Conservation (phyloP, 2,113 vertebrate species). For the Amphiprion percula region DNA sequence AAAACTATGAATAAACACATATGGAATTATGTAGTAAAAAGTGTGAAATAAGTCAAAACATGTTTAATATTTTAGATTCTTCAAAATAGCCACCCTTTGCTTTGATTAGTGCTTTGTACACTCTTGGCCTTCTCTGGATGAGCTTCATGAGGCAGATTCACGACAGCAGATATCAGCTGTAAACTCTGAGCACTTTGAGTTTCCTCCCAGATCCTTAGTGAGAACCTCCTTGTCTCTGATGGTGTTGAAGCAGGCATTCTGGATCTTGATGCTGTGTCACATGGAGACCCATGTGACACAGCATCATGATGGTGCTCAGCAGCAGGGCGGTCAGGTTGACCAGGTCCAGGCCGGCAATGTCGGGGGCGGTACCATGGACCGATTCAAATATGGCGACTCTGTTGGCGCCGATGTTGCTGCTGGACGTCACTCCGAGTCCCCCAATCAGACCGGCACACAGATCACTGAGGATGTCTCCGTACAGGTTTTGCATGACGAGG, state of each 20-base stretch:
- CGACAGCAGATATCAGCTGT: too few species aligned
- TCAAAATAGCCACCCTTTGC: too few species aligned
- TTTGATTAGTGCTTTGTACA: too few species aligned
- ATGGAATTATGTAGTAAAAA: too few species aligned
- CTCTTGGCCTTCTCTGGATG: too few species aligned
- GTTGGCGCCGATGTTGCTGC: conserved; percentile 96
- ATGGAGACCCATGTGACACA: conserved; percentile 93
- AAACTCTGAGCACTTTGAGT: too few species aligned
- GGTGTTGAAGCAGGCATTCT: conserved; percentile 92
- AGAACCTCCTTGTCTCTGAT: conserved; percentile 93
- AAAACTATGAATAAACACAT: too few species aligned
- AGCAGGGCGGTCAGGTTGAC: conserved; percentile 96
- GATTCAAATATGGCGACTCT: conserved; percentile 97
- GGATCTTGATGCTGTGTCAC: conserved; percentile 86
- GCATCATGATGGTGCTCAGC: conserved; percentile 96
- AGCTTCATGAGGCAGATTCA: too few species aligned
- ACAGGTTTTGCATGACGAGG: conserved; percentile 97
- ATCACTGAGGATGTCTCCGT: conserved; percentile 96
- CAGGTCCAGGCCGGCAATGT: conserved; percentile 95
- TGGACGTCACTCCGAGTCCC: conserved; percentile 96
- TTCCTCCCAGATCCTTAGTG: too few species aligned
- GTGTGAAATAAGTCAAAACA: too few species aligned
- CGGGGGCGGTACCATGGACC: conserved; percentile 96
- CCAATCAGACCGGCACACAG: conserved; percentile 96
- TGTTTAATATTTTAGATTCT: too few species aligned